Evolutionary conservation across 2,113 vertebrate species (phyloP), one percentile per base, ranked within the genome.

Genomic region (Urocynchramus pylzowi): DNA sequence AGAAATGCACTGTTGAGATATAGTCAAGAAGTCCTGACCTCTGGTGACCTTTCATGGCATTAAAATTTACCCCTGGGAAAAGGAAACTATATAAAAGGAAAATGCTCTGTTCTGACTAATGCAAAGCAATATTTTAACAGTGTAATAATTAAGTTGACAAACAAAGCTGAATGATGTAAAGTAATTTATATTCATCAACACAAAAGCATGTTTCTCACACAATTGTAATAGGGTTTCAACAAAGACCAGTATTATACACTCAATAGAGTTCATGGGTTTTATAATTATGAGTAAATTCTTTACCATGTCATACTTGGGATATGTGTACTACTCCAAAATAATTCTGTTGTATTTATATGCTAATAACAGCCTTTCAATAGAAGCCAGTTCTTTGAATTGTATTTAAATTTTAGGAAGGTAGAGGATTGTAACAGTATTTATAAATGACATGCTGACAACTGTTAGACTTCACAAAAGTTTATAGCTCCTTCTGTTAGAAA

Each of bases 311-410:
- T 97, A 92, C 64, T 90, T 56, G 90, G 80, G 91, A 95, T 97
- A 74, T 89, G 54, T 95, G 92, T 97, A 83, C 91, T 97, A 85
- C 94, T 97, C 92, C 93, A 95, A 97, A 98, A 97, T 96, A 71
- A 97, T 97, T 97, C 94, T 96, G 96, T 97, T 97, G 95, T 96
- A 97, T 98, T 97, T 98, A 97, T 97, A 98, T 98, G 98, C 93
- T 98, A 98, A 98, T 98, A 87, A 67, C 41, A 89, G 79, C 92
- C 96, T 98, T 97, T 98, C 89, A 90, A 85, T 65, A 93, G 83
- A 92, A 97, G 88, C 92, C 77, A 95, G 88, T 87, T 96, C 87
- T 98, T 97, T 97, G 96, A 97, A 95, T 97, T 98, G 97, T 97
- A 97, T 97, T 98, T 97, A 97, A 98, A 97, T 97, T 94, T 97